These are phyloP conservation scores for Xenopus borealis DNA, from an alignment of 2,113 vertebrate genomes.

Conservation along the genomic window DNA sequence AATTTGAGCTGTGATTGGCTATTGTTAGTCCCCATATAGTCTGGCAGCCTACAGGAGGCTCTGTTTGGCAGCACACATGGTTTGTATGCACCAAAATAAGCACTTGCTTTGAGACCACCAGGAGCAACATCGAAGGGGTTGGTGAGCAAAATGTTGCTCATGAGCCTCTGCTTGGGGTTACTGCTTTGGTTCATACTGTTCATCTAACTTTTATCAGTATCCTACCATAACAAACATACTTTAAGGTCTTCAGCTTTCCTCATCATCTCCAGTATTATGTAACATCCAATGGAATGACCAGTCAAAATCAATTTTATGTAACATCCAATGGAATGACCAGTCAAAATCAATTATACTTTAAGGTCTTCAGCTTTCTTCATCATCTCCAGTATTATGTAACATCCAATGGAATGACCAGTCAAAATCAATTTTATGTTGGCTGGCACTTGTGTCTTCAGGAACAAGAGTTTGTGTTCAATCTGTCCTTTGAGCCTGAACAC, in stretches of 20 bases:
- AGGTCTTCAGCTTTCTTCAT: constrained; percentile 80
- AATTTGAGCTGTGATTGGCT: no score
- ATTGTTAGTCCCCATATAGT: no score
- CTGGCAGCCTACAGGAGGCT: no score
- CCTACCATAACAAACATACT: constrained; percentile 55
- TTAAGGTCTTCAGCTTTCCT: constrained; percentile 77
- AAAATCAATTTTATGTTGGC: constrained; percentile 76
- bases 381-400: constrained; percentile 85
- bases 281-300: constrained; percentile 90
- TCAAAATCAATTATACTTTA: constrained; percentile 80
- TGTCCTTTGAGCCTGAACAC: constrained; percentile 87
- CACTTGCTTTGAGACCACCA: no score
- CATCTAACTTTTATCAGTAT: no score
- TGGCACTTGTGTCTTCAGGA: constrained; percentile 79
- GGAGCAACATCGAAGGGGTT: no score
- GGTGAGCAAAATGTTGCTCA: no score
- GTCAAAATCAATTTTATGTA: constrained; percentile 80
- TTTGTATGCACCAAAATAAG: no score
- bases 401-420: constrained; percentile 89
- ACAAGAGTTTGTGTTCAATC: constrained; percentile 86
- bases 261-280: constrained; percentile 87
- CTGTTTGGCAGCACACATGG: no score
- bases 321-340: constrained; percentile 90
- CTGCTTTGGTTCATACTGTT: no score
- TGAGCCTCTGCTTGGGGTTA: no score